Conservation (phyloP, 2,888 invertebrate species). For the Campoplex nolae region DNA sequence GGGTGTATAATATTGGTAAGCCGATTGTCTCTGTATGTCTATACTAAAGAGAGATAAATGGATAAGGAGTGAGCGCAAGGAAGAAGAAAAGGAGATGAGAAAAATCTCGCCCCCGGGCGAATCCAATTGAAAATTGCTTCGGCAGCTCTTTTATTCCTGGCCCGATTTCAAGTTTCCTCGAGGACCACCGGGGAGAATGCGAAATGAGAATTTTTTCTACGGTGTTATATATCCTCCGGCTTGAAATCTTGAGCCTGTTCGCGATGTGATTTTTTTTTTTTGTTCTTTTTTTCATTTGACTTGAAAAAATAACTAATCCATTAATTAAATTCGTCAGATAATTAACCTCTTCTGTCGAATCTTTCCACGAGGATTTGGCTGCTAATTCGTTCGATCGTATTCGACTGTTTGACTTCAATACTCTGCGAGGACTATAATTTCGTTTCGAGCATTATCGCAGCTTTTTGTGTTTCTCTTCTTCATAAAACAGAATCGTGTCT, state of each 20-base stretch:
- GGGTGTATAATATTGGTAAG: constrained; percentile 51
- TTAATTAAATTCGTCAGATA: constrained; percentile 37
- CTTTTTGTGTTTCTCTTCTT: neutral
- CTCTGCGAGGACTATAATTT: neutral
- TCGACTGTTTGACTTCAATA: neutral
- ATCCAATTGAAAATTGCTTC: constrained; percentile 64
- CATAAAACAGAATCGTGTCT: constrained; percentile 5
- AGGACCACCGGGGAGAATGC: constrained; percentile 49
- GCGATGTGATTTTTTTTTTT: neutral
- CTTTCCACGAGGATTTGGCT: neutral
- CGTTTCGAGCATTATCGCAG: neutral
- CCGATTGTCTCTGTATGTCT: constrained; percentile 12
- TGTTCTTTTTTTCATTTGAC: neutral
- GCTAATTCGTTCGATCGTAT: neutral
- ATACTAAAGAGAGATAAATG: constrained; percentile 20
- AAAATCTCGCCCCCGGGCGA: constrained; percentile 30
- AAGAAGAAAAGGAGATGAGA: constrained; percentile 24
- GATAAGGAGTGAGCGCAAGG: constrained; percentile 34
- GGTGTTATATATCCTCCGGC: neutral
- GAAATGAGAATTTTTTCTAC: constrained; percentile 15
- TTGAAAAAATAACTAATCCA: neutral
- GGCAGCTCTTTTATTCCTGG: constrained; percentile 57
- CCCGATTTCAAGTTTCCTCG: constrained; percentile 62
- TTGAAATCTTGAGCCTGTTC: neutral
- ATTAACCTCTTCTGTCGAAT: neutral